These are phyloP conservation scores for Spea bombifrons DNA, from an alignment of 2,113 vertebrate genomes.

Conservation along the genomic window DNA sequence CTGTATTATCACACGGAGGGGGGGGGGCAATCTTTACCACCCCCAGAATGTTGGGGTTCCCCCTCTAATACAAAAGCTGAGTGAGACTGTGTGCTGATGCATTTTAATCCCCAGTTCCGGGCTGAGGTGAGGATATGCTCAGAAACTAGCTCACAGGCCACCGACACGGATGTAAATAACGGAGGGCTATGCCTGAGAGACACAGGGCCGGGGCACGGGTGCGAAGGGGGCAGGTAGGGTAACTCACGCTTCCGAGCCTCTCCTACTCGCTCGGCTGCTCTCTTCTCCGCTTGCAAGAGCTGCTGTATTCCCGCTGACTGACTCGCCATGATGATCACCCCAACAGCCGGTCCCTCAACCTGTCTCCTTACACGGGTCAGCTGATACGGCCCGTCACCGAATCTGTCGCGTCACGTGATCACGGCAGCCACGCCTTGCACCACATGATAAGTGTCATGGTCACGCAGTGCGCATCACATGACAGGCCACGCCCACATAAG, in stretches of 20 bases:
- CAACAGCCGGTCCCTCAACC: slow-evolving; percentile 1
- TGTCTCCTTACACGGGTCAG: neutral
- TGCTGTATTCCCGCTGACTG: slow-evolving; percentile 96
- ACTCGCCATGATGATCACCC: slow-evolving; percentile 76
- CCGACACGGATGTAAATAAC: too few relatives aligned
- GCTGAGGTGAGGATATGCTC: too few relatives aligned
- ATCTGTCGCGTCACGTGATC: slow-evolving; percentile 8
- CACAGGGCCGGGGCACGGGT: too few relatives aligned
- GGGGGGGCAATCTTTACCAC: too few relatives aligned
- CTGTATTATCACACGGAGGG: too few relatives aligned
- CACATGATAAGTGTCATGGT: neutral
- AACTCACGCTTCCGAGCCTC: slow-evolving; percentile 92
- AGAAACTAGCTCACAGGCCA: neutral
- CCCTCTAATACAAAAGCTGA: too few relatives aligned
- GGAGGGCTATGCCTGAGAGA: too few relatives aligned
- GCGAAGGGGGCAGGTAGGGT: too few relatives aligned
- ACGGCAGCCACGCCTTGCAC: neutral
- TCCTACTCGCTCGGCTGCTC: slow-evolving; percentile 91
- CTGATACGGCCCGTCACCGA: slow-evolving; percentile 27
- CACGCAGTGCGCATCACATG: neutral
- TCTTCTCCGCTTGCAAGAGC: slow-evolving; percentile 93
- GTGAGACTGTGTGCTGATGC: too few relatives aligned
- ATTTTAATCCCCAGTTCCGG: neutral
- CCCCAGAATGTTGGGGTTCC: too few relatives aligned
- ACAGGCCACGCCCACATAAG: neutral